phyloP scores from a whole-genome alignment of 2,888 invertebrate genomes.

The Boloria euphrosyne region DNA sequence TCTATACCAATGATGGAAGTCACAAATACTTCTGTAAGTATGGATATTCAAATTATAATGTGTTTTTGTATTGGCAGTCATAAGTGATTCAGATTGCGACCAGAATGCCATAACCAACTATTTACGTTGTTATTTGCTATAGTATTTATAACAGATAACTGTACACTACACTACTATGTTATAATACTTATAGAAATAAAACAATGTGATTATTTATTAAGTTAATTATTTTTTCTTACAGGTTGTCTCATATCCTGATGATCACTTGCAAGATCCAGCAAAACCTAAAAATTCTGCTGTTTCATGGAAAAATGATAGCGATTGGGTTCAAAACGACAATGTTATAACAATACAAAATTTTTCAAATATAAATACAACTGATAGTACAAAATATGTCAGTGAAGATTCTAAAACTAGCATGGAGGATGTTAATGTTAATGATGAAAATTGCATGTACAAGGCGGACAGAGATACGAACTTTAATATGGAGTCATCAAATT shows the following conservation, averaged over 20 bases:
- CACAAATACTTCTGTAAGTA: conserved; percentile 74
- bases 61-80: not conserved
- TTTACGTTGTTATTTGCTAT: too few species aligned
- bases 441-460: conserved; percentile 75
- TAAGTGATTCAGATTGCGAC: too few species aligned
- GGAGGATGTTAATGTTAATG: conserved; percentile 74
- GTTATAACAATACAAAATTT: conserved; percentile 68
- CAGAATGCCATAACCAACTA: too few species aligned
- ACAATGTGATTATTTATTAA: not conserved
- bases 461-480: conserved; percentile 75
- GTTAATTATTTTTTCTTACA: conserved; percentile 39
- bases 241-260: conserved; percentile 77
- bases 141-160: too few species aligned
- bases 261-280: conserved; percentile 70
- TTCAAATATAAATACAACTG: conserved; percentile 58
- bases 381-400: conserved; percentile 69
- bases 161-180: too few species aligned
- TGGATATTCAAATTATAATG: not conserved
- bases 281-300: conserved; percentile 76
- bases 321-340: conserved; percentile 69
- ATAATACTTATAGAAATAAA: too few species aligned
- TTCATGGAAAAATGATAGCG: conserved; percentile 70
- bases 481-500: conserved; percentile 78
- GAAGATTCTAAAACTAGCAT: conserved; percentile 77
- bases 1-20: conserved; percentile 79